These are phyloP conservation scores for Mareca penelope DNA, from an alignment of 2,797 vertebrate genomes.

Conservation along the genomic window DNA sequence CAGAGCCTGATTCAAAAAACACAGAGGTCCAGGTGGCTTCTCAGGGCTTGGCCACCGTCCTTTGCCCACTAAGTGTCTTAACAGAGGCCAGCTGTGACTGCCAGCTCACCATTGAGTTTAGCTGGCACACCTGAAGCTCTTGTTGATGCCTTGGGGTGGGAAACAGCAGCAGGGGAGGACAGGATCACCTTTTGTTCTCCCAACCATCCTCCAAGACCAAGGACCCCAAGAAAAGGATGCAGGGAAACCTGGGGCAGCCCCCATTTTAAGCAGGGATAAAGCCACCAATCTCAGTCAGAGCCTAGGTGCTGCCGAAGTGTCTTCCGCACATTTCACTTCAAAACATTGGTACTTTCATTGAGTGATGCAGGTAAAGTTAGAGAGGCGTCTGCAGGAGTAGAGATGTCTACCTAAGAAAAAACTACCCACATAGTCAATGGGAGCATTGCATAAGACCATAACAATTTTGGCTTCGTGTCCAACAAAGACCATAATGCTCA, in stretches of 20 bases:
- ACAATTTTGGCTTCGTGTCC: neutral
- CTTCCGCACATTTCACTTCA: neutral
- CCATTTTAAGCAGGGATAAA: neutral
- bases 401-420: neutral
- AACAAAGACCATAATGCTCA: neutral
- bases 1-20: neutral
- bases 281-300: neutral
- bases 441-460: neutral
- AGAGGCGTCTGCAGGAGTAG: neutral
- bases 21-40: neutral
- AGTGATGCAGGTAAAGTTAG: neutral
- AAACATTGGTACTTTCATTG: neutral
- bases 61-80: neutral
- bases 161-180: neutral
- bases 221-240: neutral
- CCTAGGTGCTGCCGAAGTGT: neutral
- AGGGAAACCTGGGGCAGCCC: neutral
- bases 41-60: neutral
- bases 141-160: rapidly evolving
- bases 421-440: neutral
- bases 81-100: neutral
- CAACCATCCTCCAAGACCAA: neutral
- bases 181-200: neutral
- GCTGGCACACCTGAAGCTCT: neutral
- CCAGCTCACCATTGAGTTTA: too few species aligned